phyloP scores from a whole-genome alignment of 2,113 vertebrate genomes.

The Benitochromis conjunctus region DNA sequence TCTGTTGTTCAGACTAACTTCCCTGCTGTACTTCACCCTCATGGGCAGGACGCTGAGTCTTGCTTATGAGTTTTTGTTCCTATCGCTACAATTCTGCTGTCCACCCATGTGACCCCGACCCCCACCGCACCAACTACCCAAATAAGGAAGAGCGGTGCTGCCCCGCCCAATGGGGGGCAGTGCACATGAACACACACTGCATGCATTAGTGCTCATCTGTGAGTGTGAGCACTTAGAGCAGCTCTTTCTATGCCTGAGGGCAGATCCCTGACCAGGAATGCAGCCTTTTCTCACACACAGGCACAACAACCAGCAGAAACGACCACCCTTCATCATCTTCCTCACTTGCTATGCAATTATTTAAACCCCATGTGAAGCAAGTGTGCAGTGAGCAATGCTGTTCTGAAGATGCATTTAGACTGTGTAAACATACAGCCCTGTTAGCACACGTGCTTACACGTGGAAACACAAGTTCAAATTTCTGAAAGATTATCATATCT shows the following conservation, averaged over 20 bases:
- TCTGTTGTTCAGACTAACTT: background rate
- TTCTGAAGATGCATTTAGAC: background rate
- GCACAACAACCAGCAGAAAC: background rate
- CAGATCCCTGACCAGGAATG: slow-evolving; percentile 12
- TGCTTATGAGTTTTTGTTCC: slow-evolving; percentile 57
- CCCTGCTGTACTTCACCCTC: background rate
- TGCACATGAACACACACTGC: slow-evolving; percentile 25
- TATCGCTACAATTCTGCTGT: slow-evolving; percentile 59
- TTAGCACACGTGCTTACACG: background rate
- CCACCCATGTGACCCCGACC: slow-evolving; percentile 64
- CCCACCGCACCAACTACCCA: slow-evolving; percentile 37
- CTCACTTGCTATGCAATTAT: slow-evolving; percentile 38
- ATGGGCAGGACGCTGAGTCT: slow-evolving; percentile 18
- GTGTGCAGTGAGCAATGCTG: background rate
- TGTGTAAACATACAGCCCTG: background rate
- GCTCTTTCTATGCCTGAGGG: background rate
- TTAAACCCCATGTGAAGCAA: slow-evolving; percentile 14
- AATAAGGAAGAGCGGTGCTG: slow-evolving; percentile 64
- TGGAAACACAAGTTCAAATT: background rate
- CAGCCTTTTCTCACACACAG: background rate
- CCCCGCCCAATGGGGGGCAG: slow-evolving; percentile 65
- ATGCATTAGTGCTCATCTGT: slow-evolving; percentile 26
- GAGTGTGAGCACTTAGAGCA: background rate
- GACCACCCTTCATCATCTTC: background rate
- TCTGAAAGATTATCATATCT: background rate